Evolutionary conservation across 2,888 invertebrate genomes (phyloP), one percentile per base, ranked within the genome.

Genomic region (Lissonota sp.): DNA sequence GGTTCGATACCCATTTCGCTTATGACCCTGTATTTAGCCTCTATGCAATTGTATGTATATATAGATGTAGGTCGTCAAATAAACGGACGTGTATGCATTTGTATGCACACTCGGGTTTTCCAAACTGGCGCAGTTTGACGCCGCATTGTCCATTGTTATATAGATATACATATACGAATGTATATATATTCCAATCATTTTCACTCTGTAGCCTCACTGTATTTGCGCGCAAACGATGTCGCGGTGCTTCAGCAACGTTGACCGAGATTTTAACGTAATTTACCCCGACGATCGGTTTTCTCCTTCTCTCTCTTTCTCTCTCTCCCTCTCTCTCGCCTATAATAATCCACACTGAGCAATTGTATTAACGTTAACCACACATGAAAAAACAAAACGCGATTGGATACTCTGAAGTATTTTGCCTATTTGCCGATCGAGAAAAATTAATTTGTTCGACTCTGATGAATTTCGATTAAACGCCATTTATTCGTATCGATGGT

Each of bases 151-250:
- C 51, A 51, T 55, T 62, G 51, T n/a, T 63, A 63, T 12, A 55
- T 71, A 12, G 12, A 72, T 60, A 44, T 49, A 37, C 12, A 46
- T 12, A 57, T 42, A 51, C 26, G 46, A 14, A 40, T 26, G 62
- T 60, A 71, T 60, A 71, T 71, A 66, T 51, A 39, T 66, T 40
- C 66, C 53, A 53, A 57, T 75, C 53, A 53, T 46, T 49, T 39
- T 37, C 12, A 7, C 12, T 12, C 53, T 44, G 40, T 51, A 37
- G 12, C 39, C 40, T 53, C 55, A 55, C 42, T 10, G 39, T 70
- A 77, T 77, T 70, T 64, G 57, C 77, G 40, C 49, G 62, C 39
- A 53, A 69, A 62, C 62, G 62, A n/a, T 62, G 44, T 55, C 46
- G 39, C 49, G 63, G 51, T 37, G 51, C 40, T 71, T 53, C 64